These are phyloP conservation scores for Bellardia pandia DNA, from an alignment of 2,888 invertebrate genomes.

Conservation along the genomic window DNA sequence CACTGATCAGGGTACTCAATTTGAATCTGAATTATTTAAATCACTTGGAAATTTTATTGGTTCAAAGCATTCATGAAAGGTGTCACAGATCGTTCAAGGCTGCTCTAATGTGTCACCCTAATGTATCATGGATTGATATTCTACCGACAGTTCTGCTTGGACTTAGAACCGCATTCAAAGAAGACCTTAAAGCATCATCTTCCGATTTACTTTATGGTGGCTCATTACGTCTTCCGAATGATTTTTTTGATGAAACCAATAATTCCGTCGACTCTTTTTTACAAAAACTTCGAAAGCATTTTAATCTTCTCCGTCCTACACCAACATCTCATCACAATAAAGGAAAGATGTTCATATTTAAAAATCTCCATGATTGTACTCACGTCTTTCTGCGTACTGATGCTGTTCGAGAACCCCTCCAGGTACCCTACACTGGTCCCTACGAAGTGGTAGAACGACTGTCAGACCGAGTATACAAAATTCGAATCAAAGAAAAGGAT, in stretches of 20 bases:
- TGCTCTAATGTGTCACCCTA: constrained; percentile 58
- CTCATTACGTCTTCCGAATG: not conserved
- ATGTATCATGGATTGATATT: constrained; percentile 13
- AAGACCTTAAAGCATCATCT: constrained; percentile 40
- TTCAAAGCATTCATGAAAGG: constrained; percentile 37
- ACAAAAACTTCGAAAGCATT: constrained; percentile 27
- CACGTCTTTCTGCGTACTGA: constrained; percentile 31
- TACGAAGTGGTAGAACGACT: constrained; percentile 45
- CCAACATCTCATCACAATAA: constrained; percentile 59
- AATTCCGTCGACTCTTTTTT: not conserved
- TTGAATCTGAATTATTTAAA: constrained; percentile 55
- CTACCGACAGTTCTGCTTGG: constrained; percentile 26
- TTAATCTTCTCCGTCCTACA: constrained; percentile 43
- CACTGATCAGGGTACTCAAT: constrained; percentile 39
- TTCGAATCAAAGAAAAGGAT: constrained; percentile 34
- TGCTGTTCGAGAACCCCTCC: constrained; percentile 16
- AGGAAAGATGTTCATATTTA: constrained; percentile 59
- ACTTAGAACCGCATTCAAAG: constrained; percentile 18
- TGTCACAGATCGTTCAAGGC: constrained; percentile 67
- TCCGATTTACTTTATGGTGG: constrained; percentile 36
- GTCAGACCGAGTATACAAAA: constrained; percentile 47
- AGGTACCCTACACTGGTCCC: constrained; percentile 57
- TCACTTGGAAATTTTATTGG: constrained; percentile 45
- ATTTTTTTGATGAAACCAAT: constrained; percentile 35
- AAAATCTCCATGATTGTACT: constrained; percentile 38